These are phyloP conservation scores for Malurus melanocephalus DNA, from an alignment of 2,113 vertebrate species.

Conservation along the genomic window DNA sequence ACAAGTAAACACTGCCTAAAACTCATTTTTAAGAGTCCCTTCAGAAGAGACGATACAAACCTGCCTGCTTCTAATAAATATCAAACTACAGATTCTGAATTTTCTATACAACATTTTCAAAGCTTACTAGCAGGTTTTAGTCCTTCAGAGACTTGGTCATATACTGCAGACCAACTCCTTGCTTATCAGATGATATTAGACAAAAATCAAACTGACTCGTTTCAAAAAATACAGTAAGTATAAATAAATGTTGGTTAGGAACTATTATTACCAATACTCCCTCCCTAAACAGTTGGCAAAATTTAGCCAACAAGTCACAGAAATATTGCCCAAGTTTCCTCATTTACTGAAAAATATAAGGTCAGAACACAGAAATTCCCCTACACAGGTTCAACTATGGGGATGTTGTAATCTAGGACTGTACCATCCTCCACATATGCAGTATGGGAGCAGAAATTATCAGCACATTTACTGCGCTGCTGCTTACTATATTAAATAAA, in stretches of 20 bases:
- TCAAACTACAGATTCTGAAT: not conserved
- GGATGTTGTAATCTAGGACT: not conserved
- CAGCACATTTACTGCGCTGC: not conserved
- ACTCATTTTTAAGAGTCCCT: not conserved
- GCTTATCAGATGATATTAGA: not conserved
- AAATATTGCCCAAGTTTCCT: not conserved
- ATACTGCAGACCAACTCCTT: not conserved
- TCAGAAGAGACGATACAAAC: not conserved
- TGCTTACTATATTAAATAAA: not conserved
- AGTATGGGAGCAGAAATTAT: not conserved
- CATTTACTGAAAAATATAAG: not conserved
- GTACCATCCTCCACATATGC: not conserved
- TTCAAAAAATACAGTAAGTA: not conserved
- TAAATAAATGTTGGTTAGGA: not conserved
- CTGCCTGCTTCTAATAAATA: not conserved
- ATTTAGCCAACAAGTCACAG: not conserved
- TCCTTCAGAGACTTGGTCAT: not conserved
- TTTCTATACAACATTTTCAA: not conserved
- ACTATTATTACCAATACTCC: not conserved
- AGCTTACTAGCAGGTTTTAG: not conserved
- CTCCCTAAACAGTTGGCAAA: not conserved
- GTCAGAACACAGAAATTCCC: not conserved
- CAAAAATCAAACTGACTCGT: not conserved
- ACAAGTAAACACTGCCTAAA: not conserved
- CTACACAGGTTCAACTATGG: accelerated